These are phyloP conservation scores for Mycogona germanica DNA, from an alignment of 2,888 invertebrate genomes.

Conservation along the genomic window DNA sequence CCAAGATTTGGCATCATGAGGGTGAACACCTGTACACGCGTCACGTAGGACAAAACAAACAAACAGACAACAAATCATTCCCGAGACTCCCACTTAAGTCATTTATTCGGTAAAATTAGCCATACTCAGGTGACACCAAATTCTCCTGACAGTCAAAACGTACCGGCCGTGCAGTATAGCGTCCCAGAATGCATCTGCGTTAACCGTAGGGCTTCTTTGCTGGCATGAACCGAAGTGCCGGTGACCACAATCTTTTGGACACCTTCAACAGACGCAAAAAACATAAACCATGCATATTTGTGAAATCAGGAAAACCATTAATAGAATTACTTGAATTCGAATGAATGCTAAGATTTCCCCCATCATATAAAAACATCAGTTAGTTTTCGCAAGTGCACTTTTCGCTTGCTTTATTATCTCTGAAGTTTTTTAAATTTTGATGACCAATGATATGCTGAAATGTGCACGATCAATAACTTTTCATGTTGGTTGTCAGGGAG, in stretches of 20 bases:
- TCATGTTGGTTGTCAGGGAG: background rate
- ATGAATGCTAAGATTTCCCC: no score
- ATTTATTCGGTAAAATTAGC: background rate
- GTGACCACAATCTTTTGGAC: conserved; percentile 91
- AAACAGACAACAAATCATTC: conserved; percentile 6
- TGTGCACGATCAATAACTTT: no score
- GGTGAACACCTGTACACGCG: conserved; percentile 61
- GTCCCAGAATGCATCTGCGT: conserved; percentile 81
- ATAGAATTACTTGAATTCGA: no score
- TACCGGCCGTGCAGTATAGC: conserved; percentile 81
- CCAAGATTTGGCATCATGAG: conserved; percentile 90
- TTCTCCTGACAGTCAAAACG: conserved; percentile 22
- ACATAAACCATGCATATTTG: no score
- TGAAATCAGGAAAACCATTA: no score
- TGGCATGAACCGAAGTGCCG: conserved; percentile 74
- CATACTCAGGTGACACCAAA: background rate
- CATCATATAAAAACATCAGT: no score
- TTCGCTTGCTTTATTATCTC: no score
- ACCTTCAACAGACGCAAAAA: no score
- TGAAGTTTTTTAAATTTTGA: no score
- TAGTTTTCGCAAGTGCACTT: no score
- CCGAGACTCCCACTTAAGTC: background rate
- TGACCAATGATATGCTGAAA: no score
- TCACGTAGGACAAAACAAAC: background rate
- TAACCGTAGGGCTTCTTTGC: conserved; percentile 78